Evolutionary conservation across 1,140 invertebrate species (phyloP), one percentile per base, ranked within the genome.

Genomic region (Polypedilum pembai): DNA sequence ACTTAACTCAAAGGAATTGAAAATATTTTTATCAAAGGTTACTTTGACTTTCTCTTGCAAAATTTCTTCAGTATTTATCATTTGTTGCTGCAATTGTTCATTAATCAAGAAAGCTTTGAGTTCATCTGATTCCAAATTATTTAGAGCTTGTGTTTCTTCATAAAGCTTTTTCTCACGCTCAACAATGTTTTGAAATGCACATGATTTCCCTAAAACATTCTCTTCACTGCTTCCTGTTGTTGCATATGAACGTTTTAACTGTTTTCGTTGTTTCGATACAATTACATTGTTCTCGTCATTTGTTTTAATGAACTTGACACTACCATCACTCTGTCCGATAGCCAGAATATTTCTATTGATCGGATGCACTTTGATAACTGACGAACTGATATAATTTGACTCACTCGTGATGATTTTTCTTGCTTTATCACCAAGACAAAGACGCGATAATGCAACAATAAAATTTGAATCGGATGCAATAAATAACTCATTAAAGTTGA

Each of bases 181-280:
- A 33, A 82, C 79, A 17, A 82, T 81, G 41, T 82, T 82, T 75
- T 82, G 81, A 65, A 82, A 81, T 73, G 81, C 81, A 73, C 81
- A 82, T 7, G 81, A 82, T 76, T 82, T 82, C 15, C 79, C 4
- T 20, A 69, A 69, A 18, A 69, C 80, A 8, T 77, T 80, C 5
- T 41, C 33, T n/a, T 56, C 21, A 41, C 20, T 56, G 45, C 21
- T 40, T 21, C 63, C 24, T 4, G n/a, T 15, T 18, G 41, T 7
- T 74, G 33, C 73, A 17, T 10, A 21, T 15, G 20, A 20, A 12
- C 17, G 40, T 24, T 24, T 56, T 8, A 66, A 12, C 8, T 56
- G 24, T 74, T 56, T 56, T 15, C 21, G 24, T 40, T 33, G 5
- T 12, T 33, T 63, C 20, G 18, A 65, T 15, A 17, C 21, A n/a